phyloP scores from a whole-genome alignment of 2,888 invertebrate genomes.

The Lomographa bimaculata region DNA sequence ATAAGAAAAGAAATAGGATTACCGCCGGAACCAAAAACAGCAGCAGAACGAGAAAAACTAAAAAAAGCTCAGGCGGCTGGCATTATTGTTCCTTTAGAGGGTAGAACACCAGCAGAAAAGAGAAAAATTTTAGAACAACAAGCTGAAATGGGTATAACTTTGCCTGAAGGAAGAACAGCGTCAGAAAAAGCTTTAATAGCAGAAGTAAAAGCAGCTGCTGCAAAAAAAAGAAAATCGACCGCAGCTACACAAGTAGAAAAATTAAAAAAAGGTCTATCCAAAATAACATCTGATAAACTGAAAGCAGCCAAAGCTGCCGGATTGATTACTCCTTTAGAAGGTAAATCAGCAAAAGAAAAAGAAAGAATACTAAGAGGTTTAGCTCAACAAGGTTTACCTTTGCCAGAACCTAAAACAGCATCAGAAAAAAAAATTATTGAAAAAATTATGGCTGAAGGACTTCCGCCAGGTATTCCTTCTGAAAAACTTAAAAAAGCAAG shows the following conservation, averaged over 20 bases:
- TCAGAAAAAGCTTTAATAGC: constrained; percentile 28
- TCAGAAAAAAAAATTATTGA: constrained; percentile 40
- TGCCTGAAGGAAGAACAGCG: constrained; percentile 42
- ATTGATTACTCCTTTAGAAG: constrained; percentile 35
- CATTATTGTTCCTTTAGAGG: constrained; percentile 34
- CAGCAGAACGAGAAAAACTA: constrained; percentile 37
- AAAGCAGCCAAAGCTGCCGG: constrained; percentile 31
- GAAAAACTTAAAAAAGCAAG: constrained; percentile 34
- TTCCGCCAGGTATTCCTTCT: constrained; percentile 40
- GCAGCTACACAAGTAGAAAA: no score
- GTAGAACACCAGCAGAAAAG: constrained; percentile 35
- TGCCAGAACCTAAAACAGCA: constrained; percentile 37
- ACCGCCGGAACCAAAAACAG: constrained; percentile 30
- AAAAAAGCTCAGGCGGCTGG: constrained; percentile 34
- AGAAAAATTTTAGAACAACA: constrained; percentile 36
- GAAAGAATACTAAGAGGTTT: constrained; percentile 35
- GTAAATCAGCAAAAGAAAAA: constrained; percentile 37
- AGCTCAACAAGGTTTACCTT: constrained; percentile 27
- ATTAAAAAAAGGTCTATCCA: no score
- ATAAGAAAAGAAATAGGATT: constrained; percentile 28
- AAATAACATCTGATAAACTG: constrained; percentile 30
- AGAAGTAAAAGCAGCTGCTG: constrained; percentile 21
- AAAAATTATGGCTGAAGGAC: constrained; percentile 35
- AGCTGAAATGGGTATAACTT: constrained; percentile 33
- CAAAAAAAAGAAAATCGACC: constrained; percentile 30